Base-by-base conservation (phyloP, 92 coral and sea anemone species). In the Scolanthus callimorphus region DNA sequence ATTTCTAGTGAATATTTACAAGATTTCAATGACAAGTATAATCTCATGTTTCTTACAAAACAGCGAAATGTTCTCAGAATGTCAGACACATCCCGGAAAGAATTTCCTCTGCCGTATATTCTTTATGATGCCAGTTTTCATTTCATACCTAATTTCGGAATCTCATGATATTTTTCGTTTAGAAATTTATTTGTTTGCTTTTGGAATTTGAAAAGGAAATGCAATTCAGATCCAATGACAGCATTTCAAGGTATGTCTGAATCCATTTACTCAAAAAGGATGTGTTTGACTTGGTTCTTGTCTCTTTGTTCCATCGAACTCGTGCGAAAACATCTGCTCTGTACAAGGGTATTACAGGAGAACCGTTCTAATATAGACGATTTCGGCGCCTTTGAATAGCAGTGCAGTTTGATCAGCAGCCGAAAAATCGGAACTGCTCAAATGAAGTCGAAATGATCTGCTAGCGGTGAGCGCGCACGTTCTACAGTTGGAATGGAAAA, bases 231-330 rank as follows among this genome's bases (percentile, higher is more conserved):
- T 15, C 9, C 43, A 34, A 15, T 34, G 43, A 34, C 43, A 34
- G 15, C 43, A 6, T 64, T 49, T 64, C 49, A 64, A 31, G 51
- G 25, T 30, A 49, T 24, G 67, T 8, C 49, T 28, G 6, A 15
- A 31, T 51, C 30, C 49, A 51, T 64, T 64, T 64, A 23, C 60
- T 9, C 13, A 51, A 51, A 50, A 59, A 50, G 51, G 60, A 19
- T 25, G 38, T 64, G 50, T 64, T 64, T 64, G 60, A 34, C 38
- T 25, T n/a, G n/a, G n/a, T n/a, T n/a, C n/a, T n/a, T 64, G 21
- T 51, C 55, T 64, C 43, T 34, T 15, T 15, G 15, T 34, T 6
- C 43, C 6, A 34, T 34, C 43, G 15, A 34, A 34, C 15, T 34
- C 43, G 43, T n/a, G 43, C 43, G 9, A 34, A 34, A 34, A 34